These are phyloP conservation scores for Furcula furcula DNA, from an alignment of 2,888 invertebrate genomes.

Conservation along the genomic window DNA sequence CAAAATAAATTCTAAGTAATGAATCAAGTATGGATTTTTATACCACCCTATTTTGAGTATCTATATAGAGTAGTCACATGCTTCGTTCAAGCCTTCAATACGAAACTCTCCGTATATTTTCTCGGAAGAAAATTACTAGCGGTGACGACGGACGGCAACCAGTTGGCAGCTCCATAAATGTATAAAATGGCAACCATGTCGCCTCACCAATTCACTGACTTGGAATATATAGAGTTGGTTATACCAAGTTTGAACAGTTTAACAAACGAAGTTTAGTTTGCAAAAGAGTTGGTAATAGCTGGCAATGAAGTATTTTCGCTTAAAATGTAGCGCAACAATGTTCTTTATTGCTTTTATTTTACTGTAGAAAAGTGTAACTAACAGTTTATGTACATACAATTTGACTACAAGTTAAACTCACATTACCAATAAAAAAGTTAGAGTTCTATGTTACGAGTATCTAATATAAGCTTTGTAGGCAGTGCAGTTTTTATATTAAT, in stretches of 20 bases:
- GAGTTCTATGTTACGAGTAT: too few species aligned
- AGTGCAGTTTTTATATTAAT: too few species aligned
- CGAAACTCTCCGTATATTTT: slow-evolving; percentile 41
- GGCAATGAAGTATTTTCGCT: not conserved
- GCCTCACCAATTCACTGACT: slow-evolving; percentile 9
- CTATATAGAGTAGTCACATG: slow-evolving; percentile 24
- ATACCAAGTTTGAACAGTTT: slow-evolving; percentile 5
- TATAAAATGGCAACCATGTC: slow-evolving; percentile 26
- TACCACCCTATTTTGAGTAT: slow-evolving; percentile 29
- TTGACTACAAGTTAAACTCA: too few species aligned
- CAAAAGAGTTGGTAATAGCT: slow-evolving; percentile 1
- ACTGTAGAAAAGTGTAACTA: too few species aligned
- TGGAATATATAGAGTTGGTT: slow-evolving; percentile 20
- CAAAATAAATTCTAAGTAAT: too few species aligned
- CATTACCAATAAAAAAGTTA: too few species aligned
- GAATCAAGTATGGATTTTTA: too few species aligned
- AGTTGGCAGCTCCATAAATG: slow-evolving; percentile 33
- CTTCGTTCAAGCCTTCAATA: slow-evolving; percentile 24
- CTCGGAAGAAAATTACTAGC: slow-evolving; percentile 36
- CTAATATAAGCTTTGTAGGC: too few species aligned
- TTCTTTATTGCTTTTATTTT: too few species aligned
- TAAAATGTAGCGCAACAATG: too few species aligned
- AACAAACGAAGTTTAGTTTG: slow-evolving; percentile 6
- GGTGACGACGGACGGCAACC: slow-evolving; percentile 40
- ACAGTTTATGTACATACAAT: too few species aligned